Base-by-base conservation (phyloP, 2,888 invertebrate genomes). In the Ommatoiulus sabulosus region DNA sequence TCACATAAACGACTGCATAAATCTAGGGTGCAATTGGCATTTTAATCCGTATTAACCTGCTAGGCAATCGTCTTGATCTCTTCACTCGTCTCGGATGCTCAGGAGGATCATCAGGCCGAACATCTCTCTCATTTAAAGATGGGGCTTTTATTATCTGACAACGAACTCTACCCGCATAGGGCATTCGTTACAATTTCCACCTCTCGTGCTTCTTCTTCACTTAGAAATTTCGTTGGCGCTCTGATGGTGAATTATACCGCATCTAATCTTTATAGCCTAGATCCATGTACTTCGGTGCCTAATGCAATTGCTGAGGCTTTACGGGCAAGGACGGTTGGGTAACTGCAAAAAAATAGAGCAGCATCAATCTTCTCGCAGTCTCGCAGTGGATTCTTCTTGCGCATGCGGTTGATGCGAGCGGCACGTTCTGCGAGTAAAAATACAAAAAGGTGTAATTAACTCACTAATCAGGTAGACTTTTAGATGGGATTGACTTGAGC, bases 101-200 rank as follows among this genome's bases (percentile, higher is more conserved):
- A 72, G 24, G 72, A 24, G 72, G 72, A 72, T 72, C 72, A 72
- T 72, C 72, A 72, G 72, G 72, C n/a, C 72, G 8, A 72, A 24
- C 72, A 24, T n/a, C 72, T 72, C 57, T 57, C 72, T 72, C 72
- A 72, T 72, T 72, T 72, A 24, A 72, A 72, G 72, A 72, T 24
- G 72, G 24, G 8, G 72, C 57, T 72, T 72, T 72, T 72, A 72
- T 72, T 72, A 72, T 24, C 72, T 72, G 72, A 72, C 72, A 72
- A 72, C n/a, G 72, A 72, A 12, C 7, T n/a, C 24, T 72, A 72
- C 72, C 72, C 72, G 72, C 72, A 72, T 24, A 72, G 72, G 72
- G 24, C 72, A n/a, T 72, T 48, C 48, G 48, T 48, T 48, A 48
- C 48, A 48, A 48, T 48, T 48, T 48, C 48, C 48, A 48, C 48